Base-by-base conservation (phyloP, 1,140 invertebrate species). In the Cherax quadricarinatus region DNA sequence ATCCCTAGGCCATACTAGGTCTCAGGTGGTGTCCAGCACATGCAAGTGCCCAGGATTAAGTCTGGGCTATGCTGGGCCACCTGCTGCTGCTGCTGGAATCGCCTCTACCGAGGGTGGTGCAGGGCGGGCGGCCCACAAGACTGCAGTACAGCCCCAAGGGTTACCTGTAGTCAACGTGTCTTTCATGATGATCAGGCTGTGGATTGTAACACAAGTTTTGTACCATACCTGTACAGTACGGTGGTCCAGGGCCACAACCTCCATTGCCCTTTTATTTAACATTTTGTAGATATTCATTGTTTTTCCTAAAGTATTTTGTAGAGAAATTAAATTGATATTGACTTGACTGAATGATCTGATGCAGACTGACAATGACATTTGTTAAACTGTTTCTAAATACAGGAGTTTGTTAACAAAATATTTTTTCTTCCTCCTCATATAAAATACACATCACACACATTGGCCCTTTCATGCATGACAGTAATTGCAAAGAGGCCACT, bases 191-290 rank as follows among this genome's bases (percentile, higher is more conserved):
- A 91, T 91, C 90, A 91, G 90, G 90, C 90, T 91, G 90, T 91
- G 90, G 90, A 91, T 91, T 91, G 90, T 91, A 91, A 91, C 90
- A 91, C 90, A 91, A 91, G 90, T 91, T 91, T 91, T 91, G 90
- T 91, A 91, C 90, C 70, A 91, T 91, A 91, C 78, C 80, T 91
- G 90, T 91, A 91, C 90, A 91, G 90, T 91, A 86, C 70, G 90
- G 90, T 91, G 90, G 84, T 86, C 85, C 60, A 80, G 90, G 85
- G 90, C 85, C 90, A 91, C 90, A 81, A 79, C 78, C 80, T 91
- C 85, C 90, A 91, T 86, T 91, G 84, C 81, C 85, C 90, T 91
- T 91, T 91, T 91, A 91, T 91, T 91, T 91, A 86, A 91, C 78
- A 82, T 91, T 91, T 91, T 91, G 90, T 91, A 91, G 90, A 91